phyloP scores from a whole-genome alignment of 2,888 invertebrate genomes.

The Drosophila heteroneura region DNA sequence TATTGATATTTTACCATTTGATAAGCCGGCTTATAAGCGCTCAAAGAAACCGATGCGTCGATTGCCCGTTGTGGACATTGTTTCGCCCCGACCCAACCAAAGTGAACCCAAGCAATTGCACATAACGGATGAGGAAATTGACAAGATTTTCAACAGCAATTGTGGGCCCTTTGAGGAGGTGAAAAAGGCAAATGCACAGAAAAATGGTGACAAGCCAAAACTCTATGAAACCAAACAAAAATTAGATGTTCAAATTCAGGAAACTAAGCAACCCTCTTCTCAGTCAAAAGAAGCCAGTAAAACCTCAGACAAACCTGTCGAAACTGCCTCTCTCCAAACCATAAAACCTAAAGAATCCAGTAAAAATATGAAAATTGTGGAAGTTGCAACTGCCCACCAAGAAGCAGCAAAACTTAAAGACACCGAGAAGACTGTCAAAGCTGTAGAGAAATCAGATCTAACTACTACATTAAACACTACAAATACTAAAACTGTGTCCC shows the following conservation, averaged over 20 bases:
- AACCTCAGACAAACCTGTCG: conserved; percentile 9
- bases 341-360: background rate
- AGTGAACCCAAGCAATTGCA: conserved; percentile 73
- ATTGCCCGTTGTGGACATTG: conserved; percentile 80
- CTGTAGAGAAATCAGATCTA: conserved; percentile 1
- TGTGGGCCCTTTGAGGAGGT: conserved; percentile 82
- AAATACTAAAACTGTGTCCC: background rate
- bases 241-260: conserved; percentile 7
- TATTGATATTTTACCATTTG: conserved; percentile 77
- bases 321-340: conserved; percentile 3
- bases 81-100: conserved; percentile 74
- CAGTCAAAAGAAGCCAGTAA: conserved; percentile 7
- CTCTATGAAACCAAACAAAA: conserved; percentile 5
- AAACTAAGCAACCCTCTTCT: conserved; percentile 14
- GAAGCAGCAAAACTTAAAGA: background rate
- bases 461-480: background rate
- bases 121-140: conserved; percentile 84
- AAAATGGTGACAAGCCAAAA: conserved; percentile 5
- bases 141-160: conserved; percentile 84
- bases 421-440: background rate
- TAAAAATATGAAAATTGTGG: background rate
- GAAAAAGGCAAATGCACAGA: conserved; percentile 48
- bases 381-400: background rate
- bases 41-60: conserved; percentile 81
- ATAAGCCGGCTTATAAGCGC: conserved; percentile 81